Percentiles rank a stretch among this genome's conserved stretches.
phyloP scores from a whole-genome alignment of 2,888 invertebrate genomes.

The Hybos culiciformis region DNA sequence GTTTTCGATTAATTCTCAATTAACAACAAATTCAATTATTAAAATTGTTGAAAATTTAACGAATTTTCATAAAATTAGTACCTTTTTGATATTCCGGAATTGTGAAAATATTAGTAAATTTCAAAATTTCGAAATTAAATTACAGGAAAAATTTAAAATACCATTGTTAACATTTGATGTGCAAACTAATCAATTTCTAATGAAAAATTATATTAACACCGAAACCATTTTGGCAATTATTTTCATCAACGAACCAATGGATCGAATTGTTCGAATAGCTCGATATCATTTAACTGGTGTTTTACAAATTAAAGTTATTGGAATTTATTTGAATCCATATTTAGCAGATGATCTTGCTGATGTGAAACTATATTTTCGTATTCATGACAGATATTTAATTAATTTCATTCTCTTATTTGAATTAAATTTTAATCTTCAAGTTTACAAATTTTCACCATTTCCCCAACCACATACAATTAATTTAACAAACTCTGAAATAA shows the following conservation, averaged over 20 bases:
- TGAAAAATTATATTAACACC: no score
- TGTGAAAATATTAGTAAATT: not conserved
- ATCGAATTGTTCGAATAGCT: no score
- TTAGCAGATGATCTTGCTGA: no score
- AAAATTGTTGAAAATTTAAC: not conserved
- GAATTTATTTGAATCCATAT: no score
- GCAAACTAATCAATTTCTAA: not conserved
- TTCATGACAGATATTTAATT: not conserved
- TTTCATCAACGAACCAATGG: no score
- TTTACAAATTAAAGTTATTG: not conserved
- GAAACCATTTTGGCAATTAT: no score
- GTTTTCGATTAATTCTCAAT: no score
- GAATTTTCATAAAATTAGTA: not conserved
- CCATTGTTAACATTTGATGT: not conserved
- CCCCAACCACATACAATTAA: not conserved
- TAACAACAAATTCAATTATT: not conserved
- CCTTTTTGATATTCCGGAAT: not conserved
- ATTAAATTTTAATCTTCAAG: not conserved
- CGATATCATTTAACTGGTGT: no score
- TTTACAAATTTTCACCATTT: not conserved
- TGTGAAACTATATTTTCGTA: no score
- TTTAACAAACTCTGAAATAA: not conserved
- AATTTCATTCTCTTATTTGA: not conserved
- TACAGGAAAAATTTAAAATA: not conserved
- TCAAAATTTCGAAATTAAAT: not conserved